Conservation (phyloP, 2,797 vertebrate genomes). For the Pangasius sanitwongsei region DNA sequence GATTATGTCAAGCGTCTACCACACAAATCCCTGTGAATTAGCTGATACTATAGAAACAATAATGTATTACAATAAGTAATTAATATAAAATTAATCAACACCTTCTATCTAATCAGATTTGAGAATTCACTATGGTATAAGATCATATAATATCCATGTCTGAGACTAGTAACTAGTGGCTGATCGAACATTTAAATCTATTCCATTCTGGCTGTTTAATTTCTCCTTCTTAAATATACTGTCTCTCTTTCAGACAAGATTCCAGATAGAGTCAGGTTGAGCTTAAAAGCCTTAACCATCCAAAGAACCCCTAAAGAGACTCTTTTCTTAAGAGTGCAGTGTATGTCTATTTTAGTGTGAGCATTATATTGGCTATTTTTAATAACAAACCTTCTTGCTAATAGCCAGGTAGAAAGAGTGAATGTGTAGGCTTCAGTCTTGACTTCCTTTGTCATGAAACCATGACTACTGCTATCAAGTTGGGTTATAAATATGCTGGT, state of each 20-base stretch:
- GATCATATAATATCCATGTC: not conserved
- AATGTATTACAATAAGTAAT: not conserved
- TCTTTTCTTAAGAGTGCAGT: not conserved
- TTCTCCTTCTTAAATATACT: not conserved
- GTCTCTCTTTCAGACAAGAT: not conserved
- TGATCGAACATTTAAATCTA: not conserved
- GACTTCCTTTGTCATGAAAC: not conserved
- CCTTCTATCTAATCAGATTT: not conserved
- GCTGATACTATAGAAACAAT: not conserved
- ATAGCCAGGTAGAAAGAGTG: not conserved
- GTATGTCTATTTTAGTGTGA: not conserved
- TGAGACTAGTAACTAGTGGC: not conserved
- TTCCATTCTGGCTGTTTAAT: not conserved
- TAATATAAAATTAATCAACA: not conserved
- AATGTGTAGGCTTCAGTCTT: not conserved
- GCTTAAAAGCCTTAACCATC: not conserved
- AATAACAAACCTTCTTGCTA: not conserved
- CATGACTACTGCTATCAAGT: not conserved
- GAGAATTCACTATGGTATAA: not conserved
- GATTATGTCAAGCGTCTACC: not conserved
- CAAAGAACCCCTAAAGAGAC: not conserved
- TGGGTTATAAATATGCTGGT: not conserved
- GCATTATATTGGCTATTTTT: not conserved
- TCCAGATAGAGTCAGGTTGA: not conserved
- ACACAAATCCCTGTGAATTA: not conserved